Evolutionary conservation across 2,797 vertebrate species (phyloP).

Genomic region (Botia kubotai): DNA sequence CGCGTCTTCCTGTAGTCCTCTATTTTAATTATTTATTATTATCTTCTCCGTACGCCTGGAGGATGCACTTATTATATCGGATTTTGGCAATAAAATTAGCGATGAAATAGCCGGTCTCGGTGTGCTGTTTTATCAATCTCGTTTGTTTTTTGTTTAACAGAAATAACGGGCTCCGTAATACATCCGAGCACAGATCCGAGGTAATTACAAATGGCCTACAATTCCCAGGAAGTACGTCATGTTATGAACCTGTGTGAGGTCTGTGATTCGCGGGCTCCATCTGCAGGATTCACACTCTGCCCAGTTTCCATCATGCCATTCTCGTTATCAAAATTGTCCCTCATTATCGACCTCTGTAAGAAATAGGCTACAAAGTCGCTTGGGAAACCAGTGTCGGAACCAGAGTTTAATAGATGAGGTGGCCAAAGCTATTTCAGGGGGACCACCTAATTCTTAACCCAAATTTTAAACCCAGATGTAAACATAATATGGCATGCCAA

Average conservation of each 20-base stretch:
- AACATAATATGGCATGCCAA: no score
- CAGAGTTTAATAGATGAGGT: no score
- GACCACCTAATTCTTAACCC: no score
- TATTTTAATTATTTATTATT: slow-evolving; percentile 1
- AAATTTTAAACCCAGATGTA: no score
- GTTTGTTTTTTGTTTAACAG: slow-evolving; percentile 5
- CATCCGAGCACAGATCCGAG: slow-evolving; percentile 47
- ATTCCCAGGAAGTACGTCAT: slow-evolving; percentile 66
- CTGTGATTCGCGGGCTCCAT: slow-evolving; percentile 63
- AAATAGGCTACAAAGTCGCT: background rate
- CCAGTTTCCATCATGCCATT: background rate
- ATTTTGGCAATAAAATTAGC: background rate
- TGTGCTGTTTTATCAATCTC: slow-evolving; percentile 12
- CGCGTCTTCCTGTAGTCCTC: slow-evolving; percentile 27
- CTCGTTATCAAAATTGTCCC: background rate
- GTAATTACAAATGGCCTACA: slow-evolving; percentile 52
- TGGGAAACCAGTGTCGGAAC: background rate
- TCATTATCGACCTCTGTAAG: background rate
- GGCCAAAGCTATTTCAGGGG: no score
- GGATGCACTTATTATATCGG: background rate
- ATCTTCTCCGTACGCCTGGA: background rate
- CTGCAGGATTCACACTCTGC: slow-evolving; percentile 57
- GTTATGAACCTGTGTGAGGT: background rate
- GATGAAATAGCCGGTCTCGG: background rate
- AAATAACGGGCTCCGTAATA: slow-evolving; percentile 16